Percentiles rank a stretch among this genome's conserved stretches.
phyloP scores from a whole-genome alignment of 2,797 vertebrate genomes.

The Chelon labrosus region DNA sequence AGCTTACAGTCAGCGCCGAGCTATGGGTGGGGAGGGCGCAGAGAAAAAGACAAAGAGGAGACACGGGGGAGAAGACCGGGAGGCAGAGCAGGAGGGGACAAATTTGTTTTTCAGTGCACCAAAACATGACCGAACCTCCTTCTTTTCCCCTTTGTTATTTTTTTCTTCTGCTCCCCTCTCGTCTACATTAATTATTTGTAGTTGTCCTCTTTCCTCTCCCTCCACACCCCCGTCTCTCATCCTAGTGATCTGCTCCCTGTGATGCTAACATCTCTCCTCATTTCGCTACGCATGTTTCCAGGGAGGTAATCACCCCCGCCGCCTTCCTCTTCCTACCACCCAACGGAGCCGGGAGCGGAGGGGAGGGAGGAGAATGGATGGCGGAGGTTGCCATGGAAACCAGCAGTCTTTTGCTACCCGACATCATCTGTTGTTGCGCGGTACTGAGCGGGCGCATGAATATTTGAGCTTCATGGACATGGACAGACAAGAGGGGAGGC shows the following conservation, averaged over 20 bases:
- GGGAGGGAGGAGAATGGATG: constrained; percentile 43
- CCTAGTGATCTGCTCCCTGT: constrained; percentile 30
- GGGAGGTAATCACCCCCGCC: constrained; percentile 35
- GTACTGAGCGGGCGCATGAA: constrained; percentile 66
- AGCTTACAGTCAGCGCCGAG: constrained; percentile 68
- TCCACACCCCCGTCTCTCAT: not conserved
- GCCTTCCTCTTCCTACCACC: constrained; percentile 39
- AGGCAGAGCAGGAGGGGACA: constrained; percentile 19
- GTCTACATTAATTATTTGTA: not conserved
- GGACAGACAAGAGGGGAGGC: constrained; percentile 20
- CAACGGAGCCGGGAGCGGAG: constrained; percentile 44
- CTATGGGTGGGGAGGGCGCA: constrained; percentile 15
- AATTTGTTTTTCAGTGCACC: not conserved
- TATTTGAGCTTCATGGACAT: constrained; percentile 81
- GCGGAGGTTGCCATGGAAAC: constrained; percentile 83
- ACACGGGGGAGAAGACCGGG: constrained; percentile 25
- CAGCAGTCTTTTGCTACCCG: constrained; percentile 69
- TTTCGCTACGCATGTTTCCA: constrained; percentile 46
- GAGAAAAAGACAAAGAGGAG: constrained; percentile 48
- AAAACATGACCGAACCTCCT: not conserved
- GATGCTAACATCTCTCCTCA: constrained; percentile 30
- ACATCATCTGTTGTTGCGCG: constrained; percentile 72
- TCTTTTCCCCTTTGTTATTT: not conserved
- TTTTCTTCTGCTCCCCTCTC: not conserved
- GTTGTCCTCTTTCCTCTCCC: not conserved